Percentiles rank a stretch among this genome's conserved stretches.
Evolutionary conservation across 2,797 vertebrate species (phyloP).

Genomic region (Microhierax caerulescens): DNA sequence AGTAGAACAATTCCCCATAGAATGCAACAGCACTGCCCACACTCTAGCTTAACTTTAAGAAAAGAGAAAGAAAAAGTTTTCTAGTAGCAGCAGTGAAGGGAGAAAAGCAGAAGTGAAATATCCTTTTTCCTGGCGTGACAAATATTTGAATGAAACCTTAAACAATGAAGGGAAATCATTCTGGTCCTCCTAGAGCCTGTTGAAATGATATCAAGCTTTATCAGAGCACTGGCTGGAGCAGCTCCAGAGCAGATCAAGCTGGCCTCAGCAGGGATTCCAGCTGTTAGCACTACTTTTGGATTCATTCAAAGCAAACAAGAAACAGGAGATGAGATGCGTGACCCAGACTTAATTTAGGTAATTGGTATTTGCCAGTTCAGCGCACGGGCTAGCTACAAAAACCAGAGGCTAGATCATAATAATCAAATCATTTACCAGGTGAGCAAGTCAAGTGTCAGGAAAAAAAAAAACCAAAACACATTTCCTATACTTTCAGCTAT

Average conservation of each 20-base stretch:
- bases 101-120: slow-evolving; percentile 51
- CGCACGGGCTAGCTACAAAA: slow-evolving; percentile 28
- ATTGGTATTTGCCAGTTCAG: slow-evolving; percentile 43
- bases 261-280: slow-evolving; percentile 45
- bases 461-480: neutral
- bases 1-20: slow-evolving; percentile 24
- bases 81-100: neutral
- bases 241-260: slow-evolving; percentile 62
- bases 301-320: slow-evolving; percentile 58
- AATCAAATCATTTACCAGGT: neutral
- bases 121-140: slow-evolving; percentile 43
- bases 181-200: slow-evolving; percentile 51
- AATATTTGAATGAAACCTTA: slow-evolving; percentile 36
- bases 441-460: neutral
- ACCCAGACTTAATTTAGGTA: slow-evolving; percentile 37
- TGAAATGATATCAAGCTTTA: slow-evolving; percentile 44
- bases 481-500: neutral
- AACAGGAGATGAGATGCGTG: slow-evolving; percentile 13
- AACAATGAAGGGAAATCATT: slow-evolving; percentile 75
- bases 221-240: slow-evolving; percentile 56
- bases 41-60: neutral
- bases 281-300: slow-evolving; percentile 49
- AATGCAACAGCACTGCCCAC: neutral
- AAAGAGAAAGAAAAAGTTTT: neutral
- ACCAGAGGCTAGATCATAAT: slow-evolving; percentile 21